Percentiles rank a stretch among this genome's conserved stretches.
Conservation (phyloP, 1,140 invertebrate species). For the Leptestheria dahalacensis region DNA sequence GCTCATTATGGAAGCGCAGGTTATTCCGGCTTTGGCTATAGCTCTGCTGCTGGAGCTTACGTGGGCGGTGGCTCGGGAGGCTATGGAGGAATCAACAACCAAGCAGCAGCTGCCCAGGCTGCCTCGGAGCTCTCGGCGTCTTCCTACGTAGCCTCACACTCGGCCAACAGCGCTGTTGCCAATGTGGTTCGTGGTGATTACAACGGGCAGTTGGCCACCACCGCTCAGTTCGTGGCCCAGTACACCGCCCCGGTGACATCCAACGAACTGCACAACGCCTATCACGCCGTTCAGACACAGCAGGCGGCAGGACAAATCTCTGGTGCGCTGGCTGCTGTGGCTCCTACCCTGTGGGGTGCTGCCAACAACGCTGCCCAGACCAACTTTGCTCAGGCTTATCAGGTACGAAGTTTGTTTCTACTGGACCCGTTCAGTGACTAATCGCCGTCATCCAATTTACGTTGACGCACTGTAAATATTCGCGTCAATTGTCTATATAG, state of each 20-base stretch:
- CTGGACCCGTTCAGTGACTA: no score
- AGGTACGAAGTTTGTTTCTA: no score
- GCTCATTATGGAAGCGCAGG: not conserved
- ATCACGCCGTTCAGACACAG: not conserved
- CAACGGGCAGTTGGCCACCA: conserved; percentile 12
- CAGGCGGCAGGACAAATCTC: conserved; percentile 11
- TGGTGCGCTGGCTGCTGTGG: conserved; percentile 6
- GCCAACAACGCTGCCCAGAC: conserved; percentile 3
- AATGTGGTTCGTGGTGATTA: not conserved
- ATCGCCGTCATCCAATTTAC: no score
- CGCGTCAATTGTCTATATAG: no score
- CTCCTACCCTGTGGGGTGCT: conserved; percentile 7
- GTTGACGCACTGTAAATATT: no score
- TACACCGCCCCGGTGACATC: conserved; percentile 5
- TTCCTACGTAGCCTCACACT: not conserved
- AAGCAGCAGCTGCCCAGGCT: conserved; percentile 1
- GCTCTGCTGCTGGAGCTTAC: conserved; percentile 4
- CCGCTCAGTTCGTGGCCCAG: conserved; percentile 12
- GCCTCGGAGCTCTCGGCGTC: conserved; percentile 1
- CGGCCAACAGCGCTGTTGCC: conserved; percentile 7
- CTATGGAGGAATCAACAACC: conserved; percentile 5
- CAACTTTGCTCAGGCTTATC: conserved; percentile 10
- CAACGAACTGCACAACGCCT: conserved; percentile 9
- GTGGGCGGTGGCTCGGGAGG: conserved; percentile 6
- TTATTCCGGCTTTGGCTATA: not conserved